Conservation (phyloP, 2,797 vertebrate species). For the Mormyrus hasselquistii region DNA sequence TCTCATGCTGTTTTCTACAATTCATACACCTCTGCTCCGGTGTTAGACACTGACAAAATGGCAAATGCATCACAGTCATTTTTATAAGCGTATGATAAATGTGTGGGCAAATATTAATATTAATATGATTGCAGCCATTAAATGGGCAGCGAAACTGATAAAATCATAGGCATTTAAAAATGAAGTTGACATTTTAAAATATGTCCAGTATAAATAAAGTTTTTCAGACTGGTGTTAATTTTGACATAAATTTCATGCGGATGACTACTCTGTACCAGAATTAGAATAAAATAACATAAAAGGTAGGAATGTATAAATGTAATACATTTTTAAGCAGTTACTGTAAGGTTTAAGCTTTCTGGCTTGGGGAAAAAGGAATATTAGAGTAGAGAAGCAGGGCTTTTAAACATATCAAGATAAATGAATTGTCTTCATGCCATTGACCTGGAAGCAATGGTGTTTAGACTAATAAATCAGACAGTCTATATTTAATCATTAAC, state of each 20-base stretch:
- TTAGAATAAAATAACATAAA: constrained; percentile 44
- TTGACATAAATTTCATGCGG: not conserved
- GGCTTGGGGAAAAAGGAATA: constrained; percentile 68
- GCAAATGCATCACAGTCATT: not conserved
- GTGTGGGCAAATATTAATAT: not conserved
- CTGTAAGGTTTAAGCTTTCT: constrained; percentile 54
- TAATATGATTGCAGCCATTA: not conserved
- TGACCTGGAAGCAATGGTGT: constrained; percentile 97
- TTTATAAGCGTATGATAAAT: not conserved
- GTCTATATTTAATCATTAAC: constrained; percentile 99
- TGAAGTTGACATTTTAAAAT: not conserved
- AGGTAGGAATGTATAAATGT: constrained; percentile 39
- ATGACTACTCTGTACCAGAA: not conserved
- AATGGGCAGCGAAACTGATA: not conserved
- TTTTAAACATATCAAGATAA: constrained; percentile 97
- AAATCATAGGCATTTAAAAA: not conserved
- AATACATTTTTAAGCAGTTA: constrained; percentile 45
- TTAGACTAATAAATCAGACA: constrained; percentile 99
- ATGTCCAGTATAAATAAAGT: not conserved
- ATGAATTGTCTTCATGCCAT: constrained; percentile 98
- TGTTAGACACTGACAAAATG: not conserved
- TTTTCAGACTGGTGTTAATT: not conserved
- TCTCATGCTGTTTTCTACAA: not conserved
- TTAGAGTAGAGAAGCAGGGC: constrained; percentile 81
- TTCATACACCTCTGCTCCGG: not conserved